A percentile compares a stretch with the other conserved stretches of the same genome.
These are phyloP conservation scores for Apodemia zela DNA, from an alignment of 2,888 invertebrate species.

Conservation along the genomic window DNA sequence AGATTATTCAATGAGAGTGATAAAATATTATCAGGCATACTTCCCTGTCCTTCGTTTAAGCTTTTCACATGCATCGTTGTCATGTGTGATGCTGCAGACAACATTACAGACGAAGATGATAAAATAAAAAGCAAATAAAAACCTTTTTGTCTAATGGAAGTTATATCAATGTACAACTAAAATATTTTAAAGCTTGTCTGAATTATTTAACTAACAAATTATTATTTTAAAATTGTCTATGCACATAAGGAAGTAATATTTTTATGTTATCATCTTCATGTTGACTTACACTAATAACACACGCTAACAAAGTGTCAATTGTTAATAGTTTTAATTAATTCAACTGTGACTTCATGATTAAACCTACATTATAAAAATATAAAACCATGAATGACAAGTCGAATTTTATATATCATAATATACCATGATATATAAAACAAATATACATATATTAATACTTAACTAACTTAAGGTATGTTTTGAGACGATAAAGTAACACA, in stretches of 20 bases:
- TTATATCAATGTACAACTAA: too few relatives aligned
- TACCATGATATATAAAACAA: conserved; percentile 7
- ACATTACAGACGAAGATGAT: conserved; percentile 44
- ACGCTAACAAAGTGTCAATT: conserved; percentile 64
- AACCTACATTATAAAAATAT: background rate
- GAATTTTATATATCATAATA: conserved; percentile 4
- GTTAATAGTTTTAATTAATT: conserved; percentile 37
- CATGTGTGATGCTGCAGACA: conserved; percentile 47
- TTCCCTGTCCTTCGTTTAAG: conserved; percentile 71
- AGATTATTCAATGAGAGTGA: conserved; percentile 24
- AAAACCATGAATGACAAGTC: background rate
- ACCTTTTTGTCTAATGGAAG: background rate
- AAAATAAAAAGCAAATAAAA: conserved; percentile 16
- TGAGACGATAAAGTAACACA: conserved; percentile 1
- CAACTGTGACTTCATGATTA: conserved; percentile 1
- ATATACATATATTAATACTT: conserved; percentile 12
- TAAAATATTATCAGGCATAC: conserved; percentile 49
- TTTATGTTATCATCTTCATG: conserved; percentile 21
- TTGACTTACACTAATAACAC: conserved; percentile 54
- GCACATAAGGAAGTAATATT: background rate
- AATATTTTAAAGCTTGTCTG: too few relatives aligned
- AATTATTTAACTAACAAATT: too few relatives aligned
- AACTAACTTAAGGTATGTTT: conserved; percentile 10
- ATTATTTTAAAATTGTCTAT: too few relatives aligned
- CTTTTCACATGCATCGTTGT: conserved; percentile 63